A percentile compares a stretch with the other conserved stretches of the same genome.
Evolutionary conservation across 2,888 invertebrate species (phyloP).

Genomic region (Protonemura montana): DNA sequence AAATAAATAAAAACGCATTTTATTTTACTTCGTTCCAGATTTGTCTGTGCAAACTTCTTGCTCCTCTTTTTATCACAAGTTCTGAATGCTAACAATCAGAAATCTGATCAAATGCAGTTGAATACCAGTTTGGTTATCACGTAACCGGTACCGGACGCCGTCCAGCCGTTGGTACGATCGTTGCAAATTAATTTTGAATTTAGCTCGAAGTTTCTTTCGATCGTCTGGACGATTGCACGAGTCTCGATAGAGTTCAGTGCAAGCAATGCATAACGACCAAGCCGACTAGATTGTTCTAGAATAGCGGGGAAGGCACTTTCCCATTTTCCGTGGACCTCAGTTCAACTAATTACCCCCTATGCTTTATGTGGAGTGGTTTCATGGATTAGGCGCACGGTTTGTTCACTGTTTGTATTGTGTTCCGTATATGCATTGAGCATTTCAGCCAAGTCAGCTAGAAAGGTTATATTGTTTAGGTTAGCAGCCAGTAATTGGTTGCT

Average conservation of each 20-base stretch:
- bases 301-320: slow-evolving; percentile 14
- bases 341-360: slow-evolving; percentile 30
- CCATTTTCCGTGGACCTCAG: neutral
- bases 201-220: too few relatives aligned
- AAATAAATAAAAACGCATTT: neutral
- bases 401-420: slow-evolving; percentile 38
- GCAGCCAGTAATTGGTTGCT: slow-evolving; percentile 37
- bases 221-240: neutral
- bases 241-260: neutral
- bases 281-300: neutral
- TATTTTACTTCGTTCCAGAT: neutral
- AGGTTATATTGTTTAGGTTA: slow-evolving; percentile 42
- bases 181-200: too few relatives aligned
- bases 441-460: slow-evolving; percentile 31
- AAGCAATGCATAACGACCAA: neutral
- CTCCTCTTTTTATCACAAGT: neutral
- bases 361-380: slow-evolving; percentile 25
- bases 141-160: too few relatives aligned
- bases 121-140: too few relatives aligned
- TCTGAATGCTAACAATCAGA: neutral
- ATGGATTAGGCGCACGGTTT: slow-evolving; percentile 33
- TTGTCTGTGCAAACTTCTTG: neutral
- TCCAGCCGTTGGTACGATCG: too few relatives aligned
- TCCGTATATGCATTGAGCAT: slow-evolving; percentile 15
- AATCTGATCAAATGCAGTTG: too few relatives aligned